Evolutionary conservation across 2,113 vertebrate species (phyloP), one percentile per base, ranked within the genome.

Genomic region (Sinocyclocheilus rhinocerous): DNA sequence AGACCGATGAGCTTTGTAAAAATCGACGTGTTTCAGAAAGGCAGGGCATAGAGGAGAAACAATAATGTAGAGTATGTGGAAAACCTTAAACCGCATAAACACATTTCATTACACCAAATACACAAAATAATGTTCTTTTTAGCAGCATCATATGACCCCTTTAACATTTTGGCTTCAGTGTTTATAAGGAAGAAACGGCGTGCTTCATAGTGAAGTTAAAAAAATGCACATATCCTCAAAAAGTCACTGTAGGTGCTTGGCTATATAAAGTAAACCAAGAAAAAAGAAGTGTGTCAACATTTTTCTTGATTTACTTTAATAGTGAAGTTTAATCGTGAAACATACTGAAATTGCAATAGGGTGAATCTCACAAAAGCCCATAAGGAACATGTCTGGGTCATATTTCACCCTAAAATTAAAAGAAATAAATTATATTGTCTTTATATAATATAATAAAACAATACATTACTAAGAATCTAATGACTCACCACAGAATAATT

Each of bases 281-380:
- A 6, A 42, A 48, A 75, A 15, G 36, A n/a, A 75, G 72, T 15
- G 39, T n/a, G 39, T 26, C 61, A 65, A 65, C 22, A 48, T 75
- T 75, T 42, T n/a, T 75, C 39, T 75, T 48, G 72, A 75, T 48
- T 45, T 24, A 24, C 42, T 75, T 75, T 48, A 75, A n/a, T 45
- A 45, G 39, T 45, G 39, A 73, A 45, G 36, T 6, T 55, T 55
- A 18, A 20, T 20, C 13, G 12, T 39, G 69, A n/a, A n/a, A 73
- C 36, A 42, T 10, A 29, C 0, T 73, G 70, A 73, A 69, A 69
- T 36, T 33, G 6, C 29, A 4, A 39, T 11, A 10, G 18, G 18
- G 36, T 39, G 4, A 70, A 70, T 70, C 67, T 48, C 45, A 48
- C 45, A 48, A 4, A 48, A 48, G 45, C 45, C 3, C 45, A 13